Percentiles rank a stretch among this genome's conserved stretches.
These are phyloP conservation scores for Chascanopsetta lugubris DNA, from an alignment of 2,113 vertebrate species.

Conservation along the genomic window DNA sequence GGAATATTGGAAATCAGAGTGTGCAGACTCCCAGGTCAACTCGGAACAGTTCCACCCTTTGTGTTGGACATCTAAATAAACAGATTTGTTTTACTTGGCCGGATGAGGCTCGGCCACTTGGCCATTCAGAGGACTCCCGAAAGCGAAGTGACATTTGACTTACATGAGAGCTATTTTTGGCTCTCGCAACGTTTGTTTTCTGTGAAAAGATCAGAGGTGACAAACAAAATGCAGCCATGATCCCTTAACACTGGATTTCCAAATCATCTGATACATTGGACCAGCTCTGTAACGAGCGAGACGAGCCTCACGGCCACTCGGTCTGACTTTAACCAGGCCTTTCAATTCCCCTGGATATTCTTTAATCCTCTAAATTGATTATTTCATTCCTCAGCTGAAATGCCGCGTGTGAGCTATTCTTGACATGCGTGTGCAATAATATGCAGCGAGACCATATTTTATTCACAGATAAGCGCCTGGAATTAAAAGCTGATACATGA, in stretches of 20 bases:
- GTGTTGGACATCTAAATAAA: slow-evolving; percentile 1
- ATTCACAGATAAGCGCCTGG: slow-evolving; percentile 7
- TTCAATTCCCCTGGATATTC: slow-evolving; percentile 25
- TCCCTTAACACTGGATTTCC: background rate
- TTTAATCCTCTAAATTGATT: slow-evolving; percentile 45
- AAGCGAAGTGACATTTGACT: slow-evolving; percentile 13
- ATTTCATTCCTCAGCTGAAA: slow-evolving; percentile 27
- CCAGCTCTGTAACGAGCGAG: slow-evolving; percentile 7
- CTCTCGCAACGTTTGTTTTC: slow-evolving; percentile 22
- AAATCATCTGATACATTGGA: slow-evolving; percentile 1
- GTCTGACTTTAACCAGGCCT: slow-evolving; percentile 37
- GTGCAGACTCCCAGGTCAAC: background rate
- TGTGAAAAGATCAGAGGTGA: slow-evolving; percentile 39
- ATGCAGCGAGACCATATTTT: slow-evolving; percentile 10
- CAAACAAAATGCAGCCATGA: slow-evolving; percentile 11
- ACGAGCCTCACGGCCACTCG: slow-evolving; percentile 26
- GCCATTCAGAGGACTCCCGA: slow-evolving; percentile 9
- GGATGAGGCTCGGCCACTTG: slow-evolving; percentile 10
- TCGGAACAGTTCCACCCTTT: background rate
- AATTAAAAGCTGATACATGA: slow-evolving; percentile 11
- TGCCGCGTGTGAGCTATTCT: slow-evolving; percentile 37
- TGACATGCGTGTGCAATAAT: slow-evolving; percentile 25
- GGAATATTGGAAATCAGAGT: background rate
- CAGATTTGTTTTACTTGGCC: background rate
- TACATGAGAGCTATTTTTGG: slow-evolving; percentile 34